These are phyloP conservation scores for Ophioderma brevispina DNA, from an alignment of 35 echinoderm and acorn worm species.

Conservation along the genomic window DNA sequence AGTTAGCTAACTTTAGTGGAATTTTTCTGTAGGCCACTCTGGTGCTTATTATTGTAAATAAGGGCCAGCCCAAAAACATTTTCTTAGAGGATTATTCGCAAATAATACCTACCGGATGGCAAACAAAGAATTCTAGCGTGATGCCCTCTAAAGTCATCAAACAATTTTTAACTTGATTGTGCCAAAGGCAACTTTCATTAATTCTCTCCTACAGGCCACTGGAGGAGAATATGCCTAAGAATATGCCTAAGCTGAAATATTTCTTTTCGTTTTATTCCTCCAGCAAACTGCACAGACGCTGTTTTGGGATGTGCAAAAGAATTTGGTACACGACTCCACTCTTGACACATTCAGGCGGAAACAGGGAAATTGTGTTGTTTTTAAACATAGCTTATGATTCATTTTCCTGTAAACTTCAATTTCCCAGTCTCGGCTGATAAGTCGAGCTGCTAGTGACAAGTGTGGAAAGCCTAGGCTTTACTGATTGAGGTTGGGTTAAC, in stretches of 20 bases:
- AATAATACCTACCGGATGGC: background rate
- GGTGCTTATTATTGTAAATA: background rate
- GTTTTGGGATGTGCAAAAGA: background rate
- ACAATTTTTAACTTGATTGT: background rate
- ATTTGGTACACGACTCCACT: no score
- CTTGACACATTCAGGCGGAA: background rate
- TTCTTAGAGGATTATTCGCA: background rate
- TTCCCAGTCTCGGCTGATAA: background rate
- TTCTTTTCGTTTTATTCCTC: no score
- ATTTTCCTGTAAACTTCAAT: constrained; percentile 7
- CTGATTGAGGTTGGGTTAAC: background rate
- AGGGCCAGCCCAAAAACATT: background rate
- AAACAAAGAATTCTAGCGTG: background rate
- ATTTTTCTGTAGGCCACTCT: background rate
- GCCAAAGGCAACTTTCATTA: background rate
- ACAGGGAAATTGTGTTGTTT: background rate
- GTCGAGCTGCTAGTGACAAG: background rate
- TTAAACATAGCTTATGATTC: background rate
- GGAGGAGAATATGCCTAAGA: no score
- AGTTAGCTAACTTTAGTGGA: background rate
- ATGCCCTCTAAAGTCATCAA: background rate
- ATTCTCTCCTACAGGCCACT: background rate
- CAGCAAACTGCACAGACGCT: background rate
- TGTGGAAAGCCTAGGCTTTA: background rate
- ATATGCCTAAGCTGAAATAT: no score